Evolutionary conservation across 1,140 invertebrate genomes (phyloP), one percentile per base, ranked within the genome.

Genomic region (Drosophila mojavensis): DNA sequence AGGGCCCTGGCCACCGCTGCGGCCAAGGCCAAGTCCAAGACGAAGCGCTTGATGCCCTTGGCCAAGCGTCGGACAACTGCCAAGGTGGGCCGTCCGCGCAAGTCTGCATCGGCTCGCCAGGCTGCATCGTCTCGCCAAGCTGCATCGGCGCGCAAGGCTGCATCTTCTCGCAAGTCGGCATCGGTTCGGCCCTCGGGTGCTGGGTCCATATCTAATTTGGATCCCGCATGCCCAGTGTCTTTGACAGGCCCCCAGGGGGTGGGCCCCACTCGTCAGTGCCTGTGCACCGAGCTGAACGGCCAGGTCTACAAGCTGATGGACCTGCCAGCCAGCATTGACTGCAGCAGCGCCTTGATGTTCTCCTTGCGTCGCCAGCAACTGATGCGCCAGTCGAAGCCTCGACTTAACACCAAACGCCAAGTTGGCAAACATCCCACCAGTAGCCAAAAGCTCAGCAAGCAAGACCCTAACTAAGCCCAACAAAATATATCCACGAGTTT

Each of bases 281-380:
- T 70, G 1, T 70, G 67, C 60, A 63, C 60, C 1, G 67, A 63
- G 30, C 2, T 63, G 0, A 20, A 55, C 5, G 51, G 60, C 2
- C 28, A 48, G 4, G 7, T 70, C 6, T 70, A n/a, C 20, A 47
- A 48, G 5, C 20, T 70, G 4, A 28, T 70, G 60, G 67, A 70
- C 5, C 10, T 63, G 10, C 24, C 41, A 6, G 0, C 1, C 5
- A 15, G 15, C 6, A 5, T 60, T 6, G 30, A 9, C 10, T 2
- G 20, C 6, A 11, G 10, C 2, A 0, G 4, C 1, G n/a, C 30
- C 13, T 47, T 53, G 30, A 54, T 43, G 60, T 10, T 17, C 10
- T 11, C 3, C 3, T 4, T 26, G n/a, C 24, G 9, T 4, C 10
- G 4, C 7, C 43, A 10, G 4, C 26, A 20, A n/a, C 56, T 7